Conservation (phyloP, 1,140 invertebrate genomes). For the Nasonia giraulti region DNA sequence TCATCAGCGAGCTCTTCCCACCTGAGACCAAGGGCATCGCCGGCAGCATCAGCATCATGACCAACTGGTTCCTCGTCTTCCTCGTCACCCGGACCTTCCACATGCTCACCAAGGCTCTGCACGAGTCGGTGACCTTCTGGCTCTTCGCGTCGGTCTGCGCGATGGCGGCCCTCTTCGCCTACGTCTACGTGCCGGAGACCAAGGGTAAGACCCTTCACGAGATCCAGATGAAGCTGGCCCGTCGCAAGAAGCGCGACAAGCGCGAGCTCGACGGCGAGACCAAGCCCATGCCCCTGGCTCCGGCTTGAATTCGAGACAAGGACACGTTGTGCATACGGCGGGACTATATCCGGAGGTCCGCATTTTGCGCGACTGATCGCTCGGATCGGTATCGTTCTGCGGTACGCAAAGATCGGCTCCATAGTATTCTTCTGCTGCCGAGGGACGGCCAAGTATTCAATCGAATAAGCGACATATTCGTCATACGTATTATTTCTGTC, state of each 20-base stretch:
- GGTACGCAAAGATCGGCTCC: neutral
- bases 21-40: constrained; percentile 78
- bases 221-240: constrained; percentile 79
- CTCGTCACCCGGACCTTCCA: constrained; percentile 77
- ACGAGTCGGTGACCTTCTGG: constrained; percentile 76
- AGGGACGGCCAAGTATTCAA: constrained; percentile 35
- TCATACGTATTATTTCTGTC: neutral
- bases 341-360: neutral
- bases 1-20: constrained; percentile 82
- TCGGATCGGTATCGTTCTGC: neutral
- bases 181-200: constrained; percentile 84
- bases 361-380: neutral
- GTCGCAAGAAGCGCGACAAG: constrained; percentile 40
- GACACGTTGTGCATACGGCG: too few species aligned
- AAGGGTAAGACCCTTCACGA: constrained; percentile 84
- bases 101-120: constrained; percentile 68
- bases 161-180: constrained; percentile 74
- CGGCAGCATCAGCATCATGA: constrained; percentile 75
- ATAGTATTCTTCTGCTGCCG: constrained; percentile 27
- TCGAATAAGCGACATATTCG: neutral
- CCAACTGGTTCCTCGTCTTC: constrained; percentile 75
- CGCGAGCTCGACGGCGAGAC: neutral
- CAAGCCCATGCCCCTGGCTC: constrained; percentile 1
- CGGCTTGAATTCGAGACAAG: neutral
- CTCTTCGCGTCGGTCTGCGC: constrained; percentile 76